Evolutionary conservation across 2,113 vertebrate species (phyloP), one percentile per base, ranked within the genome.

Genomic region (Coryphaenoides rupestris): DNA sequence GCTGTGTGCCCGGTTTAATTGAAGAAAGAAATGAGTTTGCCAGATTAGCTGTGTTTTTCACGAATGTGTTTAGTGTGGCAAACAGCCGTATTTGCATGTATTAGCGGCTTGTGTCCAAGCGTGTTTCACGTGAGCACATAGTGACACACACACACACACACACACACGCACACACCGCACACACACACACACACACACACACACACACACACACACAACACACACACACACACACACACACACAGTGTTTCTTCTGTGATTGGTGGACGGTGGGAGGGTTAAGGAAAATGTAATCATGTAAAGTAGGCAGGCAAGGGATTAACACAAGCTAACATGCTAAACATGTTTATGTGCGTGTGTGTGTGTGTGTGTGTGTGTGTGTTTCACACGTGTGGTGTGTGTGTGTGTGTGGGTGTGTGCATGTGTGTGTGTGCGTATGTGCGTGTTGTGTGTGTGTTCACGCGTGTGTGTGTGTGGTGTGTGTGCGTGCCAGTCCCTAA

Each of bases 401-500:
- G 58, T 69, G 52, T 81, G 70, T 84, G 54, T 1, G 13, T 9
- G 4, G 9, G 33, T 65, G 58, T 55, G 21, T 19, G 50, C 47
- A 33, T 33, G 23, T 61, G 19, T 63, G 21, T 66, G 53, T 66
- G 40, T 62, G 58, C 63, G 40, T 64, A 23, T 74, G 58, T 69
- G 52, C 79, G 70, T 84, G 54, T 21, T 1, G 13, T 9, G 4
- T 40, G 33, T 65, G 58, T 55, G 21, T 19, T 54, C 7, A n/a
- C 5, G 50, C 47, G 52, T 33, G 23, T 61, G 19, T 63, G 21
- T 66, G 53, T 66, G 40, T 62, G 22, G 58, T 67, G 40, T 64
- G 33, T 74, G 58, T 69, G 52, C 79, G 70, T 84, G 54, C 60
- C 21, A 77, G 95, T 98, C 86, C 73, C 85, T 2, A 88, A n/a